Evolutionary conservation across 1,140 invertebrate genomes (phyloP), one percentile per base, ranked within the genome.

Genomic region (Pseudomyrmex concolor): DNA sequence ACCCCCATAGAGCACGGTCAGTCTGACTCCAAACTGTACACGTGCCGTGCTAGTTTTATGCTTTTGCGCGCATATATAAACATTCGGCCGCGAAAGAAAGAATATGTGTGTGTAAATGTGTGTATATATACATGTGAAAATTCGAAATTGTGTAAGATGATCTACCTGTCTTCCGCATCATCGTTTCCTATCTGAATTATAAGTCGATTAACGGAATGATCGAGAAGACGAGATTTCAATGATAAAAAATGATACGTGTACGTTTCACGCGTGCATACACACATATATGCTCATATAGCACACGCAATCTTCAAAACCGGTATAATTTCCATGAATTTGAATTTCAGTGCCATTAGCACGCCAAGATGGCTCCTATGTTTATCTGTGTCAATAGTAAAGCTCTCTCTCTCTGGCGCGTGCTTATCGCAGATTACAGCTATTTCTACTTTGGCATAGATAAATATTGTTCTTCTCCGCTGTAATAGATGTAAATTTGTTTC

Each of bases 1-100:
- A 88, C 84, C 84, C 86, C 89, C 89, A 84, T 89, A 86, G 90
- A 86, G 90, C 89, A 84, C 89, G 86, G 90, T 93, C 92, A 93
- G 93, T 94, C 89, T 91, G 89, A 90, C 85, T 92, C 91, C 93
- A 91, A 5, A 91, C 92, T 91, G 90, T 93, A 91, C 91, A 91
- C 92, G 90, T 91, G 92, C 89, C 82, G 74, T 80, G 51, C 78
- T 84, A 84, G 92, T 89, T 87, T 86, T 86, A 87, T 71, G 84
- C 70, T 55, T 78, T 83, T 88, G 17, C 84, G 84, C 83, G 84
- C 84, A 76, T 86, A 51, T 2, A 51, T 51, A 51, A 10, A 13
- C 50, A 13, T 12, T 13, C 50, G 13, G 50, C 2, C 50, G 50
- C 50, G 2, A 13, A 51, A 10, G 50, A 2, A 51, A 10, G 3